phyloP scores from a whole-genome alignment of 2,113 vertebrate species.

The Calidris pygmaea region DNA sequence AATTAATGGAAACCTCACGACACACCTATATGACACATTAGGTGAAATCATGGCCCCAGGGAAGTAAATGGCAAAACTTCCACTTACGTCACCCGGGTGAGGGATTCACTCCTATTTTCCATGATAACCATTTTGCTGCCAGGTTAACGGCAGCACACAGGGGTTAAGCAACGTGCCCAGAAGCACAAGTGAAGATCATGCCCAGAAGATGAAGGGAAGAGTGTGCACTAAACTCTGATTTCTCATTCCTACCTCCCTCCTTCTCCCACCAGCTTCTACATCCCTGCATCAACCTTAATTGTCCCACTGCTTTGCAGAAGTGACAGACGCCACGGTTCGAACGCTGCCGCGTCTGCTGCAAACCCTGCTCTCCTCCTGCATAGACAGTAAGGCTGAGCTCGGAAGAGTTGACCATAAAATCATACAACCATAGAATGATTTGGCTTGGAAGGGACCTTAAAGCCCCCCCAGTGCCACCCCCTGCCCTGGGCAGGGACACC shows the following conservation, averaged over 20 bases:
- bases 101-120: background rate
- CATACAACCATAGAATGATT: background rate
- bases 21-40: background rate
- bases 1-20: background rate
- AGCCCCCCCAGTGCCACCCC: background rate
- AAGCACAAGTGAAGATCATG: background rate
- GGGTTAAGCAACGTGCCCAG: background rate
- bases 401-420: background rate
- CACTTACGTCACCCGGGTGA: background rate
- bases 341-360: background rate
- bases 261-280: background rate
- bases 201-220: background rate
- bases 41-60: conserved; percentile 3
- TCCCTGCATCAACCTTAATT: background rate
- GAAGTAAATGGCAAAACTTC: background rate
- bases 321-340: background rate
- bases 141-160: background rate
- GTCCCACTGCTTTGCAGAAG: background rate
- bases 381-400: background rate
- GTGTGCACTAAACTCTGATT: background rate
- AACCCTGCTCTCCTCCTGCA: background rate
- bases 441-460: background rate
- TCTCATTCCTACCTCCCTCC: background rate
- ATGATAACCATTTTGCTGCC: background rate
- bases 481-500: background rate